Conservation (phyloP, 1,140 invertebrate species). For the Zophobas morio region DNA sequence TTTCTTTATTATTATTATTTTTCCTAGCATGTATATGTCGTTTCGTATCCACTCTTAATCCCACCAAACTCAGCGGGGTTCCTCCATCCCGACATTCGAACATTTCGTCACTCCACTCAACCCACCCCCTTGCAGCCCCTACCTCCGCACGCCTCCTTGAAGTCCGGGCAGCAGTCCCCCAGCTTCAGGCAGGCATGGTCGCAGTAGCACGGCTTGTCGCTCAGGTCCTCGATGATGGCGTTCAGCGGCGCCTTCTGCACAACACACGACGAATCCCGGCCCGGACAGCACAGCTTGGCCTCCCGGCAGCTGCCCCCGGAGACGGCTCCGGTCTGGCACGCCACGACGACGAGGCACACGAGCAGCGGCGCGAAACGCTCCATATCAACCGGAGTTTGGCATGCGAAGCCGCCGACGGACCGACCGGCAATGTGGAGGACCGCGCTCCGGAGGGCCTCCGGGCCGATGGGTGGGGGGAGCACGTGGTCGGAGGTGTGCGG, state of each 20-base stretch:
- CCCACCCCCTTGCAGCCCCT: slow-evolving; percentile 54
- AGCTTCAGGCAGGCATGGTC: slow-evolving; percentile 90
- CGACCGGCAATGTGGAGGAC: neutral
- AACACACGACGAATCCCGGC: slow-evolving; percentile 88
- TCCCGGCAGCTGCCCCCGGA: slow-evolving; percentile 79
- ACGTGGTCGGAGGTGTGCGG: slow-evolving; percentile 4
- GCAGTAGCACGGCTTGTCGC: slow-evolving; percentile 90
- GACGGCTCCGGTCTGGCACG: slow-evolving; percentile 32
- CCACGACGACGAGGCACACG: neutral
- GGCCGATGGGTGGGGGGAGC: neutral
- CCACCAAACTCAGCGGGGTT: neutral
- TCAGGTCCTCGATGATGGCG: slow-evolving; percentile 84
- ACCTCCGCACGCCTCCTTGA: slow-evolving; percentile 90
- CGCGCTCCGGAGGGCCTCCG: neutral
- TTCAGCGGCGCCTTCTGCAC: slow-evolving; percentile 87
- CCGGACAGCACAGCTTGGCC: slow-evolving; percentile 83
- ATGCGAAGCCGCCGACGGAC: slow-evolving; percentile 9
- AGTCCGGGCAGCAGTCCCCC: slow-evolving; percentile 89
- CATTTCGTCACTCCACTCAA: too few species aligned
- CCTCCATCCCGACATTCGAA: slow-evolving; percentile 45
- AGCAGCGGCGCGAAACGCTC: neutral
- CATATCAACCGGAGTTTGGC: neutral
- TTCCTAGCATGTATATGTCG: too few species aligned
- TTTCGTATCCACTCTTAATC: neutral
- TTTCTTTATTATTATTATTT: too few species aligned